These are phyloP conservation scores for Drosophila affinis DNA, from an alignment of 2,888 invertebrate genomes.

Conservation along the genomic window DNA sequence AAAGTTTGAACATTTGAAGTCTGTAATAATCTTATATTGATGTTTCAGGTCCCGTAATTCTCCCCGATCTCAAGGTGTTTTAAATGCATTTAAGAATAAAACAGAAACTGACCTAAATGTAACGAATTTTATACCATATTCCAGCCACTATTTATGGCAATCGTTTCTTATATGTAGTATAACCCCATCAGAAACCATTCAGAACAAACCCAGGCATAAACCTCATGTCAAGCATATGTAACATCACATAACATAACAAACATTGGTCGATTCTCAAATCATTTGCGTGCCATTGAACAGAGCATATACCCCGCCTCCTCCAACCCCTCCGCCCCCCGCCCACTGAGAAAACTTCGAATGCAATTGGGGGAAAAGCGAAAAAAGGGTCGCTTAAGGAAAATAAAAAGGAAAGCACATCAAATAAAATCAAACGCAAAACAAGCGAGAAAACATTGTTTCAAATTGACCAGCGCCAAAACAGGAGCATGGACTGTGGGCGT, in stretches of 20 bases:
- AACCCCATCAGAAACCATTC: background rate
- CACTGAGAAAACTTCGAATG: conserved; percentile 47
- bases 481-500: conserved; percentile 32
- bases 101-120: background rate
- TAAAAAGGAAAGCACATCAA: conserved; percentile 66
- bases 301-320: background rate
- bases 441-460: conserved; percentile 75
- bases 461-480: conserved; percentile 64
- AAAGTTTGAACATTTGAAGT: too few species aligned
- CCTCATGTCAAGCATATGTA: conserved; percentile 8
- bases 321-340: background rate
- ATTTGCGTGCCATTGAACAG: conserved; percentile 60
- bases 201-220: background rate
- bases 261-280: conserved; percentile 41
- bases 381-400: conserved; percentile 50
- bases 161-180: background rate
- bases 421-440: conserved; percentile 78
- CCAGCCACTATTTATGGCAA: background rate
- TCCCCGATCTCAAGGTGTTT: background rate
- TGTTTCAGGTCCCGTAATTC: too few species aligned
- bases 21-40: too few species aligned
- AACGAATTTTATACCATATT: background rate
- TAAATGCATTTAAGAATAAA: background rate
- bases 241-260: background rate
- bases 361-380: conserved; percentile 50